These are phyloP conservation scores for Plectrocnemia conspersa DNA, from an alignment of 1,140 invertebrate genomes.

Conservation along the genomic window DNA sequence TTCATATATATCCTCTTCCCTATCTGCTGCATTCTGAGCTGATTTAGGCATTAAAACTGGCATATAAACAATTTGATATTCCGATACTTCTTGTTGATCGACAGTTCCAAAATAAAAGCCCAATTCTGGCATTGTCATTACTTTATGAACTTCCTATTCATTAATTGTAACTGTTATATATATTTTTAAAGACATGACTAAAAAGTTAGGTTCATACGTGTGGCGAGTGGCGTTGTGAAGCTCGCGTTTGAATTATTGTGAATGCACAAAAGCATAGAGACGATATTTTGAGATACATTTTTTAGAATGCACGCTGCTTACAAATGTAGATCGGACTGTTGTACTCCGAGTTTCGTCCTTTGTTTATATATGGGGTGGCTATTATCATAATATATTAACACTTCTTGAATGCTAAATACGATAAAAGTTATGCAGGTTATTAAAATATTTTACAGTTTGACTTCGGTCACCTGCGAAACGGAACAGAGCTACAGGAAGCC, in stretches of 20 bases:
- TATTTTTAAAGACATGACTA: too few relatives aligned
- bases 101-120: constrained; percentile 30
- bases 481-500: neutral
- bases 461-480: neutral
- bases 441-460: constrained; percentile 34
- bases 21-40: constrained; percentile 39
- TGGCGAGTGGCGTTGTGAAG: too few relatives aligned
- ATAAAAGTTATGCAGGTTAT: constrained; percentile 34
- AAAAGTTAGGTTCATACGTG: too few relatives aligned
- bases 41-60: constrained; percentile 45
- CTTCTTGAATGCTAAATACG: constrained; percentile 31
- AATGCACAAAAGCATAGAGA: too few relatives aligned
- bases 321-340: too few relatives aligned
- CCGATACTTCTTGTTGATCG: constrained; percentile 30
- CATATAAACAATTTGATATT: constrained; percentile 48
- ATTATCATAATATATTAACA: constrained; percentile 7
- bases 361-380: constrained; percentile 13
- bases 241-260: too few relatives aligned
- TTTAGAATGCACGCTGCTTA: too few relatives aligned
- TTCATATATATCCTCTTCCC: constrained; percentile 22
- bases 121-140: constrained; percentile 32
- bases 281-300: too few relatives aligned
- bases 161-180: neutral
- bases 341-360: neutral
- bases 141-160: constrained; percentile 28